Evolutionary conservation across 2,113 vertebrate species (phyloP).

Genomic region (Dermatemys mawii): DNA sequence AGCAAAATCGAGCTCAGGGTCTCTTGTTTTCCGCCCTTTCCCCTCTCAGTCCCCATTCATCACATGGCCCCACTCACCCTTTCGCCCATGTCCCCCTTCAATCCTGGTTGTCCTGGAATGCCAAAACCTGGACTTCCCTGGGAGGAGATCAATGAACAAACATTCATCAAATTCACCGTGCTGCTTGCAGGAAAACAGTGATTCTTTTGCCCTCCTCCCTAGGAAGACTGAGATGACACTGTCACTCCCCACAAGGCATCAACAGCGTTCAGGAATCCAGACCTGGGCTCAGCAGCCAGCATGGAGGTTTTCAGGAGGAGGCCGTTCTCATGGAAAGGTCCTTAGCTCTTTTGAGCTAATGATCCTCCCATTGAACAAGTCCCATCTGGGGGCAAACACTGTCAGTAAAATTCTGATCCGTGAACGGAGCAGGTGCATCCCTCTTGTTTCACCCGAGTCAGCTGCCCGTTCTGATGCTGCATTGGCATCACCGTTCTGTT

Average conservation of each 20-base stretch:
- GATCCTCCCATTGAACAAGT: neutral
- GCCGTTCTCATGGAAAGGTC: neutral
- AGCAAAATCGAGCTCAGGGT: neutral
- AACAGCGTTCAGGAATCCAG: neutral
- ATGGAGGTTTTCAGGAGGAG: neutral
- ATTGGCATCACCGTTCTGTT: neutral
- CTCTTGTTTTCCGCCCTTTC: neutral
- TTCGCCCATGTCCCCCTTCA: conserved; percentile 88
- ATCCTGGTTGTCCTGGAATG: conserved; percentile 87
- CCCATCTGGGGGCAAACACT: neutral
- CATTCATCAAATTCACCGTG: neutral
- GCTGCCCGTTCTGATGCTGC: neutral
- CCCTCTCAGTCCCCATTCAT: neutral
- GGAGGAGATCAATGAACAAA: rapidly evolving
- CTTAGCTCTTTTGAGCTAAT: neutral
- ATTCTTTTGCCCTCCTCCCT: neutral
- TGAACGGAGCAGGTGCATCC: too few species aligned
- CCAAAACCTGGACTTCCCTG: conserved; percentile 90
- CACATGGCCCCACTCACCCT: conserved; percentile 78
- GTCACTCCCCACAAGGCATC: neutral
- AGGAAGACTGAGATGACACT: rapidly evolving
- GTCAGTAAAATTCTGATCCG: neutral
- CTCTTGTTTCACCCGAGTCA: neutral
- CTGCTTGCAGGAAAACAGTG: neutral
- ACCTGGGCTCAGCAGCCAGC: neutral